Percentiles rank a stretch among this genome's conserved stretches.
Conservation (phyloP, 2,888 invertebrate genomes). For the Adineta ricciae region DNA sequence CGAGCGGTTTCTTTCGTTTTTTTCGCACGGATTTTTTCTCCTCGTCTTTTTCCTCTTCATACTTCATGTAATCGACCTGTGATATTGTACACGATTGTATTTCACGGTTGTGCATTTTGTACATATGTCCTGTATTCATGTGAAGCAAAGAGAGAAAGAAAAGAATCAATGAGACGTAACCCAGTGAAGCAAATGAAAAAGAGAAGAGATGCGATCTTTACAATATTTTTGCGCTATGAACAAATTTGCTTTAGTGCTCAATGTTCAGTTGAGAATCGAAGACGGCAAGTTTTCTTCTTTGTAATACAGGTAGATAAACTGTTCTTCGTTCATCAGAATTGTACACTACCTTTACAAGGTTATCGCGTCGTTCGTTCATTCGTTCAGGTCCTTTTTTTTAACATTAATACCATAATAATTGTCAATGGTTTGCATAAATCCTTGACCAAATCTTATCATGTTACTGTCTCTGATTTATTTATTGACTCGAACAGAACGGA, state of each 20-base stretch:
- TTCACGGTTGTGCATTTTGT: constrained; percentile 2
- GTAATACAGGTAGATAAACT: too few species aligned
- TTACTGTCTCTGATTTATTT: neutral
- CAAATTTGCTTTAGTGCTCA: neutral
- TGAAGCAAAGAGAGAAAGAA: neutral
- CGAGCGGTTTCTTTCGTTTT: neutral
- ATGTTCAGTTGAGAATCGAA: neutral
- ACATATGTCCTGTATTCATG: neutral
- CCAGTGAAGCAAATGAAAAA: neutral
- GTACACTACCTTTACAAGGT: neutral
- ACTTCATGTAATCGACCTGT: constrained; percentile 3
- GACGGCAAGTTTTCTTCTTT: neutral
- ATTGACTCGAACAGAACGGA: neutral
- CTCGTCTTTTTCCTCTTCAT: neutral
- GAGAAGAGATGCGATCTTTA: neutral
- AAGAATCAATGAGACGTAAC: neutral
- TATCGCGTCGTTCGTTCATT: neutral
- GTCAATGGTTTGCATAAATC: neutral
- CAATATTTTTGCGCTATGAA: neutral
- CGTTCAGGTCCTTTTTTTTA: neutral
- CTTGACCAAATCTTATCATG: neutral
- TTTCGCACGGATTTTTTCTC: neutral
- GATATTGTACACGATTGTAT: constrained; percentile 3
- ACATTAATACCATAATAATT: neutral
- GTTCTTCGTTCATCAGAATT: too few species aligned